These are phyloP conservation scores for Crotalus adamanteus DNA, from an alignment of 2,797 vertebrate species.

Conservation along the genomic window DNA sequence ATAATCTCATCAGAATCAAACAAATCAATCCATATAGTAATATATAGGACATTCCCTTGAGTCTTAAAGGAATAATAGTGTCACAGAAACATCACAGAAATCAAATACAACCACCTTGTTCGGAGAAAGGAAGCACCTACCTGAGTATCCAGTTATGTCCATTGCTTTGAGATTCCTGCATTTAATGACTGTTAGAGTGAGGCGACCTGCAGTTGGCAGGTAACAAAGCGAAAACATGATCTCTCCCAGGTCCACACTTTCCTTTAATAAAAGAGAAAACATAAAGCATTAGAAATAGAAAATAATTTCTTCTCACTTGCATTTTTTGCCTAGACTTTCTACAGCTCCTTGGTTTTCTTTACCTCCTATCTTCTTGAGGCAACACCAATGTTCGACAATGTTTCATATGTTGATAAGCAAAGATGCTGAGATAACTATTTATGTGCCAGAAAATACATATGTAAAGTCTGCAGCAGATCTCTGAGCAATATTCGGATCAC, in stretches of 20 bases:
- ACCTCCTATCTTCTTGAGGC: neutral
- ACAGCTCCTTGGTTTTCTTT: neutral
- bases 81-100: neutral
- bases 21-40: neutral
- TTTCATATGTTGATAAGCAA: neutral
- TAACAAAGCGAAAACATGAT: conserved; percentile 99
- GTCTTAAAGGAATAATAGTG: neutral
- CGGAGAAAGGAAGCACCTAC: conserved; percentile 62
- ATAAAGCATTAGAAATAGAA: conserved; percentile 20
- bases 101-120: neutral
- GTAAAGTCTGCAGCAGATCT: neutral
- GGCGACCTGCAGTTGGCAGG: conserved; percentile 94
- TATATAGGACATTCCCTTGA: neutral
- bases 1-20: neutral
- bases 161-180: conserved; percentile 99
- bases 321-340: neutral
- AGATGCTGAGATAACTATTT: neutral
- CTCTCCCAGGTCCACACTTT: conserved; percentile 97
- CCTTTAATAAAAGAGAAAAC: conserved; percentile 77
- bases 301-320: neutral
- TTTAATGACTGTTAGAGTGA: conserved; percentile 97
- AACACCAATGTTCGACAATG: neutral
- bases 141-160: conserved; percentile 99
- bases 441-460: neutral
- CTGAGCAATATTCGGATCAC: neutral